Evolutionary conservation across 1,140 invertebrate genomes (phyloP), one percentile per base, ranked within the genome.

Genomic region (Aleiodes sp.): DNA sequence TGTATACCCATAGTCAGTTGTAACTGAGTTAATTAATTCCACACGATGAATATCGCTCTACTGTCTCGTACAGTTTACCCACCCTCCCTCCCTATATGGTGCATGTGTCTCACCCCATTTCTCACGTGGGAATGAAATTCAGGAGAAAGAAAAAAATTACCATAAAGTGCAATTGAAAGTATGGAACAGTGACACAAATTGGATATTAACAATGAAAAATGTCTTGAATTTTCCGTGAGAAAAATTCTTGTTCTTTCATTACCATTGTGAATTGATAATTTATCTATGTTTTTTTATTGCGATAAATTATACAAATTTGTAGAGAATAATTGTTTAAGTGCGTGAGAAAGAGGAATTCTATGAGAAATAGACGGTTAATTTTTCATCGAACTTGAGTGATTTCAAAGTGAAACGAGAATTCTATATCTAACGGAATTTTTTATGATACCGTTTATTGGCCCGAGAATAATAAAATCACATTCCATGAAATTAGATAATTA

Each of bases 41-140:
- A 19, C 26, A 52, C 46, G 46, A 52, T 43, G 39, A 16, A 43
- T 43, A 43, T 43, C 39, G 39, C 39, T n/a, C n/a, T n/a, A n/a
- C n/a, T n/a, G n/a, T n/a, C n/a, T n/a, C n/a, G n/a, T n/a, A 43
- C 7, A 43, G 1, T n/a, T 46, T 16, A 21, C 16, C 4, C 46
- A 52, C 19, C 21, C 21, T 24, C 4, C 46, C 21, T 21, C 3
- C 2, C 14, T 7, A 2, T 21, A 21, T 21, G 19, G 26, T 12
- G 46, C 16, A 16, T 24, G 10, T 26, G 21, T 52, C 21, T 21
- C 21, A 52, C 46, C 16, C 16, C 16, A 24, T 21, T 2, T 1
- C 46, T 43, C 39, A 43, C 39, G 35, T 39, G 35, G n/a, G n/a
- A 39, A 39, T 12, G 35, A 39, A 39, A 12, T 39, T 39, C 10